These are phyloP conservation scores for Brachionus angularis DNA, from an alignment of 1,140 invertebrate genomes.

Conservation along the genomic window DNA sequence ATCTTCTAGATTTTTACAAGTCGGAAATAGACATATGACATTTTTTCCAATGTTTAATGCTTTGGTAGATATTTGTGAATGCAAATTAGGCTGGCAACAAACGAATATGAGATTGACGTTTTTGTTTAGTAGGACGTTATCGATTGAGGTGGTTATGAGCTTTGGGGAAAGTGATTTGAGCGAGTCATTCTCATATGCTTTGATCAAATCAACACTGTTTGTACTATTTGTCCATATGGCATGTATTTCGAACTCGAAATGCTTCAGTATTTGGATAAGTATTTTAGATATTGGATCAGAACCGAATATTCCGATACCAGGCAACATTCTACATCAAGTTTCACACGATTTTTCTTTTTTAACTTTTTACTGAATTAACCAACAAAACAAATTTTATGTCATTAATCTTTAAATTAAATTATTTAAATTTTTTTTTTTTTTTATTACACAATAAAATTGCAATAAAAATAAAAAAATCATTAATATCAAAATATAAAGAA, in stretches of 20 bases:
- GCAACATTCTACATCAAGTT: too few species aligned
- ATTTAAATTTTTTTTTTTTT: too few species aligned
- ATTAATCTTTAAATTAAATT: too few species aligned
- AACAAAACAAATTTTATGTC: too few species aligned
- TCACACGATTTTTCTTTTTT: too few species aligned
- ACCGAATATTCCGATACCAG: slow-evolving; percentile 43
- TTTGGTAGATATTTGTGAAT: slow-evolving; percentile 40
- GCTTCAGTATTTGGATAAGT: slow-evolving; percentile 20
- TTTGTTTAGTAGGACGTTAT: slow-evolving; percentile 32
- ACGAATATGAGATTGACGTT: slow-evolving; percentile 33
- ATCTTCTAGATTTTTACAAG: slow-evolving; percentile 1
- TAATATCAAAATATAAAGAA: too few species aligned
- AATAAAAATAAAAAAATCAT: too few species aligned
- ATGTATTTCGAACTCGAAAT: slow-evolving; percentile 33
- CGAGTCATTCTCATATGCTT: background rate
- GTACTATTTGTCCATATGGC: slow-evolving; percentile 21
- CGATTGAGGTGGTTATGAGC: slow-evolving; percentile 6
- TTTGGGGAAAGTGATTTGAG: too few species aligned
- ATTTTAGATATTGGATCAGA: slow-evolving; percentile 8
- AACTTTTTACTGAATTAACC: too few species aligned
- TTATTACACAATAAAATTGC: too few species aligned
- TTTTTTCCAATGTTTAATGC: slow-evolving; percentile 39
- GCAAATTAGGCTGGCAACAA: slow-evolving; percentile 41
- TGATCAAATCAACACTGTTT: background rate
- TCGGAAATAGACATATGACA: slow-evolving; percentile 32